phyloP scores from a whole-genome alignment of 1,140 invertebrate genomes.

The Atta texana region DNA sequence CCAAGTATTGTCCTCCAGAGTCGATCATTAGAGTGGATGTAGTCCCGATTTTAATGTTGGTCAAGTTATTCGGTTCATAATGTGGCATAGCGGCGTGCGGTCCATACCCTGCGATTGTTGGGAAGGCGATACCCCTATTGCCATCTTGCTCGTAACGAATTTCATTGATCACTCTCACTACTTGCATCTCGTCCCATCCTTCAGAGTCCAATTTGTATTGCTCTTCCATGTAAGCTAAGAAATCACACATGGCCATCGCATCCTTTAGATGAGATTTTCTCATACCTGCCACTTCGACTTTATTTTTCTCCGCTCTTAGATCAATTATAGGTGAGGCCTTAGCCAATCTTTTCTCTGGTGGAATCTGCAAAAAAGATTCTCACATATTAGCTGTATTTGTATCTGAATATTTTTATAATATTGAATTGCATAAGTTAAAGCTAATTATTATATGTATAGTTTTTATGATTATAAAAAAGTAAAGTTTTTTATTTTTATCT shows the following conservation, averaged over 20 bases:
- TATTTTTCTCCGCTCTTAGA: slow-evolving; percentile 95
- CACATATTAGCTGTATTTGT: neutral
- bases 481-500: neutral
- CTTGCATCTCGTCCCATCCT: slow-evolving; percentile 90
- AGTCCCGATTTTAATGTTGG: slow-evolving; percentile 90
- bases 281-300: slow-evolving; percentile 95
- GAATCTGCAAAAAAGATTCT: slow-evolving; percentile 77
- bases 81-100: slow-evolving; percentile 96
- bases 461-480: neutral
- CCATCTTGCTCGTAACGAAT: slow-evolving; percentile 90
- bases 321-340: slow-evolving; percentile 92
- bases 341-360: slow-evolving; percentile 87
- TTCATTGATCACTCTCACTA: slow-evolving; percentile 89
- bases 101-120: slow-evolving; percentile 96
- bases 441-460: slow-evolving; percentile 7
- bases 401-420: neutral
- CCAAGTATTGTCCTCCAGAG: slow-evolving; percentile 91
- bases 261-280: slow-evolving; percentile 93
- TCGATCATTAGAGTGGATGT: slow-evolving; percentile 90
- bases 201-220: slow-evolving; percentile 82
- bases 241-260: slow-evolving; percentile 96
- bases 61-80: slow-evolving; percentile 93
- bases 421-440: neutral
- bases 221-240: slow-evolving; percentile 94
- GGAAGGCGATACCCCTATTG: slow-evolving; percentile 92